phyloP scores from a whole-genome alignment of 2,797 vertebrate species.

The Notoglanidium macrostoma region DNA sequence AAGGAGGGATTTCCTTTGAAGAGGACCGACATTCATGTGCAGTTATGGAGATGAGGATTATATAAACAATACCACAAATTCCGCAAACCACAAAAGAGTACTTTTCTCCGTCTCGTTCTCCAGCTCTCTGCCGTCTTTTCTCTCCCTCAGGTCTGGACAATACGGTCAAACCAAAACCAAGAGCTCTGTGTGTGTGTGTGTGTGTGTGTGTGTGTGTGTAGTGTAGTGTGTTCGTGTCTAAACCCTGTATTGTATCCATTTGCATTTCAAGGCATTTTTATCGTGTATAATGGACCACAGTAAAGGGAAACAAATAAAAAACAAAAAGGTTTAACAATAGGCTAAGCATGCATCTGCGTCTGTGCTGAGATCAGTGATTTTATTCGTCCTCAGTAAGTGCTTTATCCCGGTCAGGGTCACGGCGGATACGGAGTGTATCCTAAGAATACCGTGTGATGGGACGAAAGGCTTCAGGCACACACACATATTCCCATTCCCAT shows the following conservation, averaged over 20 bases:
- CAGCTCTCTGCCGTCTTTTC: not conserved
- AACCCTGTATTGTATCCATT: not conserved
- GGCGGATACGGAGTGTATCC: too few relatives aligned
- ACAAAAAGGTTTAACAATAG: not conserved
- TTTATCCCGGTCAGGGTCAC: not conserved
- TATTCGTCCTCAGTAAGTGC: not conserved
- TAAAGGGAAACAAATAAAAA: conserved; percentile 4
- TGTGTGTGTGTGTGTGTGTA: conserved; percentile 23
- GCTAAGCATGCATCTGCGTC: not conserved
- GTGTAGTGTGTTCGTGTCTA: not conserved
- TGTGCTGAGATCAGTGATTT: not conserved
- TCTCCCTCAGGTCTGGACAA: conserved; percentile 6
- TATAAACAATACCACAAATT: conserved; percentile 53
- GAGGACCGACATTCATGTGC: conserved; percentile 15
- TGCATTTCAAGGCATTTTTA: conserved; percentile 9
- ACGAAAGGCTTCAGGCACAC: not conserved
- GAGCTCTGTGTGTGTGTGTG: conserved; percentile 28
- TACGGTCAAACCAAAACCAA: conserved; percentile 8
- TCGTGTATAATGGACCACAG: not conserved
- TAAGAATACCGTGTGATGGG: too few relatives aligned
- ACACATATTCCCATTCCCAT: not conserved
- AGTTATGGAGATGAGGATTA: conserved; percentile 46
- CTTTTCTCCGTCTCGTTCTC: conserved; percentile 19
- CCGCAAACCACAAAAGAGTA: conserved; percentile 34
- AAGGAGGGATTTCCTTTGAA: conserved; percentile 31